phyloP scores from a whole-genome alignment of 2,888 invertebrate species.

The Trichopoda pennipes region DNA sequence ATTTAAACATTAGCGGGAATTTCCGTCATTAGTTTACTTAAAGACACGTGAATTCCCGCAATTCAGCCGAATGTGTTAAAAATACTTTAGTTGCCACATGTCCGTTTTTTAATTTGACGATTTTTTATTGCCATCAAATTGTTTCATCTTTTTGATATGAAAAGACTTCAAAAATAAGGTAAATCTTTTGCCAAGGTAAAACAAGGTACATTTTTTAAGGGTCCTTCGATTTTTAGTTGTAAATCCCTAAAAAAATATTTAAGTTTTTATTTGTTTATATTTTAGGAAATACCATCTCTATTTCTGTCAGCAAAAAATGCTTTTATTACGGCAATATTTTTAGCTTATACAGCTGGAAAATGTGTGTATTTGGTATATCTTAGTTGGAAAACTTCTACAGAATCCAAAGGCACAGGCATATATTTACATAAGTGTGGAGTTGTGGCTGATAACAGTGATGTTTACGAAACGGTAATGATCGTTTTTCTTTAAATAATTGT shows the following conservation, averaged over 20 bases:
- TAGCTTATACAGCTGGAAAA: constrained; percentile 79
- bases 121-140: too few species aligned
- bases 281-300: constrained; percentile 76
- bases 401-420: constrained; percentile 80
- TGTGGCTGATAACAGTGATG: constrained; percentile 78
- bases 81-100: too few species aligned
- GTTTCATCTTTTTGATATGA: too few species aligned
- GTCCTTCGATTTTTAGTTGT: too few species aligned
- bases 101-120: too few species aligned
- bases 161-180: too few species aligned
- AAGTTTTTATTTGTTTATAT: background rate
- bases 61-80: too few species aligned
- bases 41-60: too few species aligned
- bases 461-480: constrained; percentile 79
- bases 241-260: background rate
- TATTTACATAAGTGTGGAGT: constrained; percentile 80
- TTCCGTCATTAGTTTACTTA: too few species aligned
- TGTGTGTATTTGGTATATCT: constrained; percentile 80
- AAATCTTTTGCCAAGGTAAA: too few species aligned
- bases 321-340: constrained; percentile 75
- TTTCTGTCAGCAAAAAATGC: constrained; percentile 80
- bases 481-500: background rate
- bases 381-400: constrained; percentile 80
- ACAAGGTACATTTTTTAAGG: too few species aligned
- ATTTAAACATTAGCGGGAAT: too few species aligned